Conservation (phyloP, 1,140 invertebrate genomes). For the Pogonomyrmex barbatus region DNA sequence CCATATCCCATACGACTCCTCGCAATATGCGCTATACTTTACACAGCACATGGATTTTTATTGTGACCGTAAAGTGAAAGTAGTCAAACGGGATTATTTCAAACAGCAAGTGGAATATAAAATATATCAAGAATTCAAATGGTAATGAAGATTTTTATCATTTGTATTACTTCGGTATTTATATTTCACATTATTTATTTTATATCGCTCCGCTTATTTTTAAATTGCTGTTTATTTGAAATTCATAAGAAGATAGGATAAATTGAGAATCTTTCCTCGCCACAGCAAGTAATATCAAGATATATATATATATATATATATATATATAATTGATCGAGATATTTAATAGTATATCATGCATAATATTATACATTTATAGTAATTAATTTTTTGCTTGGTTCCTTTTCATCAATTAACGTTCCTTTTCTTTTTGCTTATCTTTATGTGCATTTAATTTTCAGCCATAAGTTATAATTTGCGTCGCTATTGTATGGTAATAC, state of each 20-base stretch:
- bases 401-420: background rate
- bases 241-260: constrained; percentile 8
- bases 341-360: background rate
- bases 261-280: background rate
- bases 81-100: constrained; percentile 55
- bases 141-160: background rate
- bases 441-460: constrained; percentile 81
- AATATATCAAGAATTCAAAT: constrained; percentile 36
- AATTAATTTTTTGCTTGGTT: background rate
- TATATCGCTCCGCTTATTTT: background rate
- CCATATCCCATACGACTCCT: constrained; percentile 11
- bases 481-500: constrained; percentile 86
- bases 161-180: background rate
- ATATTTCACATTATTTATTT: constrained; percentile 20
- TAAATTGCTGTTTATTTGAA: constrained; percentile 4
- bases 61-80: constrained; percentile 58
- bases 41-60: constrained; percentile 58
- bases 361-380: background rate
- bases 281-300: background rate
- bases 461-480: constrained; percentile 85
- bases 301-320: background rate
- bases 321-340: background rate
- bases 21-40: background rate
- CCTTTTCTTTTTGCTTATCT: constrained; percentile 27
- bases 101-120: constrained; percentile 40